Percentiles rank a stretch among this genome's conserved stretches.
Conservation (phyloP, 2,888 invertebrate species). For the Aporophyla lueneburgensis region DNA sequence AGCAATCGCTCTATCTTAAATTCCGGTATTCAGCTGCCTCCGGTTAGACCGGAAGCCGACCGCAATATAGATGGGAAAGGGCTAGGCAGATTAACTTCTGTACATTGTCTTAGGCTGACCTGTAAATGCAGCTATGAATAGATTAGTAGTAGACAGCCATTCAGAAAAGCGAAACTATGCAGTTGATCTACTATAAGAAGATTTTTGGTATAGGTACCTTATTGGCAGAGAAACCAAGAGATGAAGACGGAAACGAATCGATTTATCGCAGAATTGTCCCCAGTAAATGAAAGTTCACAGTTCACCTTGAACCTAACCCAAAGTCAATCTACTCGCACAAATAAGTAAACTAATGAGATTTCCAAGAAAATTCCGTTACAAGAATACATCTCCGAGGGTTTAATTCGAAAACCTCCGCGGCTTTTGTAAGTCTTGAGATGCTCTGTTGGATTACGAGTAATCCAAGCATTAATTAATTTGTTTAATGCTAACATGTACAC, state of each 20-base stretch:
- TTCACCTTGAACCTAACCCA: slow-evolving; percentile 14
- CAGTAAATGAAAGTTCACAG: slow-evolving; percentile 32
- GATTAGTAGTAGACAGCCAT: background rate
- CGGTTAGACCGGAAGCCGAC: too few relatives aligned
- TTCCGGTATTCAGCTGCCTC: too few relatives aligned
- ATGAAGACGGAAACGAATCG: slow-evolving; percentile 16
- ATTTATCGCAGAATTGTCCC: background rate
- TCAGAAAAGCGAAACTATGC: background rate
- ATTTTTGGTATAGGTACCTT: background rate
- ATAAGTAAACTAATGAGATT: slow-evolving; percentile 48
- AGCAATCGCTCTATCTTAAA: too few relatives aligned
- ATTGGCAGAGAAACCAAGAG: background rate
- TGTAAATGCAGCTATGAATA: background rate
- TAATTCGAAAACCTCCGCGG: slow-evolving; percentile 42
- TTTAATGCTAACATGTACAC: slow-evolving; percentile 19
- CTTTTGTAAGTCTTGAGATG: slow-evolving; percentile 42
- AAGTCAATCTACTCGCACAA: slow-evolving; percentile 44
- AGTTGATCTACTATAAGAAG: background rate
- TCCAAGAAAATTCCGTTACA: slow-evolving; percentile 31
- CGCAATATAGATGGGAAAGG: too few relatives aligned
- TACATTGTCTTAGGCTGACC: background rate
- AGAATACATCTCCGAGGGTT: slow-evolving; percentile 42
- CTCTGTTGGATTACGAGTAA: slow-evolving; percentile 39
- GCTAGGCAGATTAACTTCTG: too few relatives aligned
- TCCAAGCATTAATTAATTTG: slow-evolving; percentile 45